Base-by-base conservation (phyloP, 2,113 vertebrate genomes). In the Lasiurus cinereus region DNA sequence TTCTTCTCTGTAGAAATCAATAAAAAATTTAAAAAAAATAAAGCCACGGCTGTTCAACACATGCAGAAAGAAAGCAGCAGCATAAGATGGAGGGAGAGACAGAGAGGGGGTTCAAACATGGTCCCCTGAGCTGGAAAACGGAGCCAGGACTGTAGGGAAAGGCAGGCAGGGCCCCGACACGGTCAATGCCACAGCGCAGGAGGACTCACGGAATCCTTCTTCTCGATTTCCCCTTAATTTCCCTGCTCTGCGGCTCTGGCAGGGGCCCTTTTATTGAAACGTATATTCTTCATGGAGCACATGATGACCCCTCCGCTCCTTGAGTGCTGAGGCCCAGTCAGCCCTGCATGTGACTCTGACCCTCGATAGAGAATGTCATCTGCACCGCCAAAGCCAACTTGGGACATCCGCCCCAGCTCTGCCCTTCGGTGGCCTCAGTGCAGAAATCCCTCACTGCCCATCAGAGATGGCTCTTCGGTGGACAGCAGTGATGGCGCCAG, bases 11-110 rank as follows among this genome's bases (percentile, higher is more conserved):
- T n/a, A n/a, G n/a, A n/a, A n/a, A n/a, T n/a, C n/a, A n/a, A n/a
- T n/a, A n/a, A n/a, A n/a, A n/a, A n/a, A n/a, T n/a, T n/a, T n/a
- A n/a, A n/a, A n/a, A n/a, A n/a, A n/a, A n/a, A n/a, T 94, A 94
- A 83, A 72, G 87, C 74, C 39, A 84, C 93, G 94, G 48, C 77
- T 59, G 56, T 69, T 96, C 73, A 22, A 83, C 94, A 76, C 76
- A 83, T 62, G 52, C 86, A 83, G 91, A 80, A 93, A 93, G 87
- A 77, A 95, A 94, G 93, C 27, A 95, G 88, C 88, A 93, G 92
- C 88, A 95, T 66, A 90, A 95, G 94, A 96, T 77, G 54, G 48
- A 95, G 72, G 67, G 72, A 69, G 82, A 92, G 93, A 97, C 67
- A 91, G 95, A 96, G 82, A 84, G 29, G 87, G 66, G 91, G 70